phyloP scores from a whole-genome alignment of 2,113 vertebrate species.

The Serilophus lunatus region DNA sequence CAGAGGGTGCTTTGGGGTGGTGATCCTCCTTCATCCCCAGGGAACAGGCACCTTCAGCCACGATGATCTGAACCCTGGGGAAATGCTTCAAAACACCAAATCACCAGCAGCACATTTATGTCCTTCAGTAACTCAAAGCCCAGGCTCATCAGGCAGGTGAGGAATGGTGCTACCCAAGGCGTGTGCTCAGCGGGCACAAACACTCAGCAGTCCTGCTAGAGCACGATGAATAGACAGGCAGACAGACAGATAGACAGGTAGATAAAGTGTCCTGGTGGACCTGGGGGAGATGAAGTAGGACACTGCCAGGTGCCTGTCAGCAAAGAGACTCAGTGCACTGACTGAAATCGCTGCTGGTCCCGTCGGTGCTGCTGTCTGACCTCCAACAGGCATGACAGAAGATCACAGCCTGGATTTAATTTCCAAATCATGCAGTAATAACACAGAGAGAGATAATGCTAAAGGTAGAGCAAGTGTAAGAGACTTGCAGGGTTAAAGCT shows the following conservation, averaged over 20 bases:
- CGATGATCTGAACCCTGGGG: not conserved
- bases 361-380: not conserved
- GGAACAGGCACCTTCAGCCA: not conserved
- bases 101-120: not conserved
- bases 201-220: not conserved
- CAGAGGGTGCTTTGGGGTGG: not conserved
- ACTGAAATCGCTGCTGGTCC: not conserved
- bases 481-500: not conserved
- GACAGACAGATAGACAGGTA: rapidly evolving
- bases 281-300: not conserved
- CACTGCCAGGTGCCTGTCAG: not conserved
- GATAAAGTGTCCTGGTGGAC: not conserved
- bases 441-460: not conserved
- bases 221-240: rapidly evolving
- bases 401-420: not conserved
- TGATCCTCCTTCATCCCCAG: not conserved
- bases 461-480: not conserved
- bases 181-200: not conserved
- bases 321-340: not conserved
- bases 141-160: not conserved
- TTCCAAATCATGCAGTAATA: not conserved
- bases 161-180: not conserved
- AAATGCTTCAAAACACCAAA: not conserved
- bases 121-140: not conserved
- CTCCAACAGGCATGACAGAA: not conserved